These are phyloP conservation scores for Pocota personata DNA, from an alignment of 2,888 invertebrate genomes.

Conservation along the genomic window DNA sequence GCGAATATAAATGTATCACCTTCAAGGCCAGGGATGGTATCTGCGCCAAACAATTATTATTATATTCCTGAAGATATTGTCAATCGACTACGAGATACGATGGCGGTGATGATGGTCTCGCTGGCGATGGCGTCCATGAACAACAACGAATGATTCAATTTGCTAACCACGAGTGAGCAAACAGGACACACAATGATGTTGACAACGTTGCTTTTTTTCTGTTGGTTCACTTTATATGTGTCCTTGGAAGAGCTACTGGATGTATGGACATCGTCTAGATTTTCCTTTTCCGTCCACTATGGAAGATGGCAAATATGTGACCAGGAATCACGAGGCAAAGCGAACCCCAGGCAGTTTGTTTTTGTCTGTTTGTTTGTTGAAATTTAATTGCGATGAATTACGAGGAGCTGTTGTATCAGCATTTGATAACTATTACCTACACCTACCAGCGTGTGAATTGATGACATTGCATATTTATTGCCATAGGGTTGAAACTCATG, in stretches of 20 bases:
- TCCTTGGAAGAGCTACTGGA: conserved; percentile 23
- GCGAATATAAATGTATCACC: not conserved
- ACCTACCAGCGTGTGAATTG: conserved; percentile 44
- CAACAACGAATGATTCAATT: conserved; percentile 66
- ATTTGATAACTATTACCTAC: conserved; percentile 24
- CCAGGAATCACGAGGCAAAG: conserved; percentile 7
- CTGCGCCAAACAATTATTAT: conserved; percentile 66
- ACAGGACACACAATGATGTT: conserved; percentile 49
- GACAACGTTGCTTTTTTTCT: conserved; percentile 13
- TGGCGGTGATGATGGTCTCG: not conserved
- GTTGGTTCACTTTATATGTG: not conserved
- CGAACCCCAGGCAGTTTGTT: not conserved
- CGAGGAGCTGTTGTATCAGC: conserved; percentile 30
- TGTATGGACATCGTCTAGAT: conserved; percentile 6
- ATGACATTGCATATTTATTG: conserved; percentile 64
- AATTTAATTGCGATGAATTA: conserved; percentile 72
- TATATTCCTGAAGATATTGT: conserved; percentile 55
- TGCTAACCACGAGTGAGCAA: conserved; percentile 68
- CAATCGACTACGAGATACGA: conserved; percentile 8
- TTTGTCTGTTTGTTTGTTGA: conserved; percentile 54
- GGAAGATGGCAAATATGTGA: conserved; percentile 35
- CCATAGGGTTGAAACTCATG: conserved; percentile 33
- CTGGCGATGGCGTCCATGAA: conserved; percentile 24
- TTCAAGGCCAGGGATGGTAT: not conserved
- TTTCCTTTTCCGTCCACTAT: not conserved